Conservation (phyloP, 2,888 invertebrate genomes). For the Tenthredo scrophulariae region DNA sequence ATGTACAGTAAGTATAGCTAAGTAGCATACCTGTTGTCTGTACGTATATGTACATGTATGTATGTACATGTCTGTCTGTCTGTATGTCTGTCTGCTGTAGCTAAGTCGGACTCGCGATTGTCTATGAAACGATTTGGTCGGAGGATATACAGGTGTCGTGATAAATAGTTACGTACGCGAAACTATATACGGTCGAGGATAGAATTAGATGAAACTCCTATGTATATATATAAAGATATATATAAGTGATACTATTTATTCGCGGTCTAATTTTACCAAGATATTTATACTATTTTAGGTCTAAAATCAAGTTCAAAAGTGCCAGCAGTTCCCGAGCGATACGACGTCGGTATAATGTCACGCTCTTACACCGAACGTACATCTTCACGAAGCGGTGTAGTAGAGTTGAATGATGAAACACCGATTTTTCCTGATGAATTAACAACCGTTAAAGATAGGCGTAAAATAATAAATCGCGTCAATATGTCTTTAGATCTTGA, state of each 20-base stretch:
- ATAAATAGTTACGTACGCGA: background rate
- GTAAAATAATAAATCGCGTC: background rate
- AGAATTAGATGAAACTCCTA: background rate
- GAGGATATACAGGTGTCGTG: background rate
- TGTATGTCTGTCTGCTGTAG: background rate
- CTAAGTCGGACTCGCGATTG: background rate
- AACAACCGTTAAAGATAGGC: background rate
- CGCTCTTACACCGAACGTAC: constrained; percentile 60
- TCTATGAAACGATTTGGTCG: background rate
- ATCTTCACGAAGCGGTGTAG: background rate
- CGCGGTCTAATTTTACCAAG: constrained; percentile 5
- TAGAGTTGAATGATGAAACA: constrained; percentile 52
- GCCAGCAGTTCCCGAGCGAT: constrained; percentile 61
- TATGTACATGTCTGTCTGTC: background rate
- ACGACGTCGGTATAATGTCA: constrained; percentile 56
- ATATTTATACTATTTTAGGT: constrained; percentile 59
- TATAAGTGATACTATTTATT: constrained; percentile 8
- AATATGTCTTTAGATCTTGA: constrained; percentile 65
- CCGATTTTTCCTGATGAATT: background rate
- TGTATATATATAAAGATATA: background rate
- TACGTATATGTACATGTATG: background rate
- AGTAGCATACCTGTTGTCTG: background rate
- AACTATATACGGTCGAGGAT: background rate
- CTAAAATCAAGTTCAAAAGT: constrained; percentile 62
- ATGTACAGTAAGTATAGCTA: background rate